Base-by-base conservation (phyloP, 2,888 invertebrate genomes). In the Charanyca ferruginea region DNA sequence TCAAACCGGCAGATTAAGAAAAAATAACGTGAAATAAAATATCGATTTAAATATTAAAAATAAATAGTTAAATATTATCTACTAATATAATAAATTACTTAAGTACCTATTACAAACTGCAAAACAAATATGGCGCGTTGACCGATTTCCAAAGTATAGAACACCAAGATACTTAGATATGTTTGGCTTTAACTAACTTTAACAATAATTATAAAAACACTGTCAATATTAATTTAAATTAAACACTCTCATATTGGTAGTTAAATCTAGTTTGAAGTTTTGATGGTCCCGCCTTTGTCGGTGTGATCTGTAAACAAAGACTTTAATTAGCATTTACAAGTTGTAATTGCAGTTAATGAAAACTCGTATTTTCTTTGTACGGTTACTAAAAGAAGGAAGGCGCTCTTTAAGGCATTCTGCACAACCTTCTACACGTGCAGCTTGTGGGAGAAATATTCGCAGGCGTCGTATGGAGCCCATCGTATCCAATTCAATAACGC, bases 201-300 rank as follows among this genome's bases (percentile, higher is more conserved):
- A 32, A 38, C 11, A 4, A 1, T 51, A n/a, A n/a, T n/a, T n/a
- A 54, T 3, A 52, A 13, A 8, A 42, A 42, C 6, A 18, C 6
- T 7, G 25, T n/a, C 22, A 11, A n/a, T 11, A 13, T 48, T 66
- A 70, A 8, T 74, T 42, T 0, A 78, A 64, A 28, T 90, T 80
- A 72, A 93, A 94, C 6, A 90, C 71, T 71, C 94, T 84, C 93
- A 94, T 94, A 16, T 91, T 91, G 0, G 87, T 90, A 0, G 78
- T 74, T 60, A 85, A 86, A 79, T 94, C 90, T 25, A 92, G 49
- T 6, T 74, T 70, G 73, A 85, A 92, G 0, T 65, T 18, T 0
- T 89, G 87, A 28, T 83, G 71, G 0, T 86, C 83, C 28, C 91
- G 85, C 44, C 83, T 85, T 23, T 81, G 83, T 3, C 91, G 86